These are phyloP conservation scores for Sphenodon punctatus DNA, from an alignment of 2,797 vertebrate species.

Conservation along the genomic window DNA sequence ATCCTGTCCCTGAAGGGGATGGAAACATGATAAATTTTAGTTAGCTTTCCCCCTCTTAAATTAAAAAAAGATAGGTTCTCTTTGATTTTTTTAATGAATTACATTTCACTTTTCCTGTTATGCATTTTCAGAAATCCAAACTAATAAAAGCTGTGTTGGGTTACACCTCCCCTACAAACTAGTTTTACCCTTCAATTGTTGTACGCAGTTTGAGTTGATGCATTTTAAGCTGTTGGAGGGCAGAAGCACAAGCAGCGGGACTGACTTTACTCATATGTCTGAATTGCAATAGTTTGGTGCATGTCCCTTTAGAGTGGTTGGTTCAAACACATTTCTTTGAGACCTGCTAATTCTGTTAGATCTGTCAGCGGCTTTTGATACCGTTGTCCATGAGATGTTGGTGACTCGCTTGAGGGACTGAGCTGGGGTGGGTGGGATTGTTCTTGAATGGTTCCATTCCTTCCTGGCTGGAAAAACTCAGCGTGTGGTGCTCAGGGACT, in stretches of 20 bases:
- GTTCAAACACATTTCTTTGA: conserved; percentile 5
- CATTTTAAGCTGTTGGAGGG: background rate
- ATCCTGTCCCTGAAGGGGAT: conserved; percentile 9
- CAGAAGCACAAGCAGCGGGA: background rate
- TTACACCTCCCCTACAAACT: background rate
- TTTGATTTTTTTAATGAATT: background rate
- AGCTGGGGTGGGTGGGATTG: too few relatives aligned
- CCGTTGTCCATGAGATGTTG: too few relatives aligned
- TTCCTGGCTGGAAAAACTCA: too few relatives aligned
- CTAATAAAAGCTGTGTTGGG: conserved; percentile 1
- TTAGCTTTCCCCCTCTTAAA: background rate
- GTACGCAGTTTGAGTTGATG: background rate
- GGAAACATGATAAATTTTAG: background rate
- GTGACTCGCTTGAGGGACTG: too few relatives aligned
- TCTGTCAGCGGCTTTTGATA: too few relatives aligned
- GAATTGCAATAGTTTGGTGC: background rate
- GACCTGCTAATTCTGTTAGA: too few relatives aligned
- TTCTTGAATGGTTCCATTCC: too few relatives aligned
- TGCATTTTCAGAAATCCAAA: conserved; percentile 45
- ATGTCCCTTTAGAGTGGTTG: conserved; percentile 37
- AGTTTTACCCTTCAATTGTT: conserved; percentile 41
- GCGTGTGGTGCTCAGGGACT: too few relatives aligned
- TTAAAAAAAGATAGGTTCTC: background rate
- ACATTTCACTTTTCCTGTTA: too few relatives aligned
- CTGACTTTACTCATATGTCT: conserved; percentile 9